Evolutionary conservation across 2,797 vertebrate species (phyloP).

Genomic region (Taenioides sp.): DNA sequence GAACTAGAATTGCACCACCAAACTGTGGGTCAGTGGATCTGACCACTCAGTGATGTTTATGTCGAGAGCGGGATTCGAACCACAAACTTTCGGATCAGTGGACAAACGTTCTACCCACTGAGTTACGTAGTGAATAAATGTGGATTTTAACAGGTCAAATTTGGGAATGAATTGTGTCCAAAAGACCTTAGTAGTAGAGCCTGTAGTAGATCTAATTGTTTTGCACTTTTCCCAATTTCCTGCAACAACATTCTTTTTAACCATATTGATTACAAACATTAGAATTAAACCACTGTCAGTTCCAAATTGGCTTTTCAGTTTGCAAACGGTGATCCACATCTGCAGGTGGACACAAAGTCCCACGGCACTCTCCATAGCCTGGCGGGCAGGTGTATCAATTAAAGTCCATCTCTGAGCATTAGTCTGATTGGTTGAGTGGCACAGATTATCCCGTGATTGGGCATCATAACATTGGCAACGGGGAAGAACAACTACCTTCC

Average conservation of each 20-base stretch:
- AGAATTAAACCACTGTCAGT: background rate
- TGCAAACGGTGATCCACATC: conserved; percentile 7
- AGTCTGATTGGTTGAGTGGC: conserved; percentile 55
- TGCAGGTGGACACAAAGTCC: conserved; percentile 30
- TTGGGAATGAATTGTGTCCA: too few relatives aligned
- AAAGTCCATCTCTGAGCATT: conserved; percentile 68
- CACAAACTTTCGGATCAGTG: too few relatives aligned
- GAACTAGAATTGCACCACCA: too few relatives aligned
- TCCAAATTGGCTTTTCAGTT: background rate
- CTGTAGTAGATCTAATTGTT: too few relatives aligned
- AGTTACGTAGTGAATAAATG: too few relatives aligned
- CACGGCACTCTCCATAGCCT: conserved; percentile 9
- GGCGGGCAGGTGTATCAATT: conserved; percentile 66
- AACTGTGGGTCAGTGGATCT: too few relatives aligned
- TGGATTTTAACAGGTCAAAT: too few relatives aligned
- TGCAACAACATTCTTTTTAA: background rate
- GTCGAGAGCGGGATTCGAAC: too few relatives aligned
- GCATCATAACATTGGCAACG: conserved; percentile 73
- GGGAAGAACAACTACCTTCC: conserved; percentile 65
- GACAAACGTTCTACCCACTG: too few relatives aligned
- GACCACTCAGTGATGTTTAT: too few relatives aligned
- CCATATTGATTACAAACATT: background rate
- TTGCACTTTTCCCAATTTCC: too few relatives aligned
- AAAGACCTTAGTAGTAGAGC: too few relatives aligned
- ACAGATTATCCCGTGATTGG: conserved; percentile 69